Base-by-base conservation (phyloP, 2,888 invertebrate genomes). In the Diachrysia chrysitis region DNA sequence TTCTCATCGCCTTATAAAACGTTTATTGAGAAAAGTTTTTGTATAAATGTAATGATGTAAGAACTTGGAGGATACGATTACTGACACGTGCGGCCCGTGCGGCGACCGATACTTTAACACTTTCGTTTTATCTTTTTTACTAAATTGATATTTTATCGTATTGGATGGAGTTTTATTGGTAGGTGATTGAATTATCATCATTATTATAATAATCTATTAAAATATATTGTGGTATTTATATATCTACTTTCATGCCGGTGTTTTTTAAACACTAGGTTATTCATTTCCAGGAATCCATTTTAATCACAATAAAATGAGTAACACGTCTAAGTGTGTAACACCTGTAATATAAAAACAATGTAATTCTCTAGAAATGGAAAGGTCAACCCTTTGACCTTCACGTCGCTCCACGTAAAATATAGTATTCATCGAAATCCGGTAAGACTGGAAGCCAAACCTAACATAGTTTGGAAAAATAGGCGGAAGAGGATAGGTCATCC, bases 1-100 rank as follows among this genome's bases (percentile, higher is more conserved):
- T 63, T 56, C 37, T 54, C 46, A 19, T 6, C 72, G 59, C 56
- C 63, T 62, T 66, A 58, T 68, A 57, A 68, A 72, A 66, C 68
- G 66, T 74, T 79, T 72, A 59, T 72, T 79, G 71, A 69, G 71
- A 62, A 69, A 79, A 79, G n/a, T 79, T 79, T 23, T 14, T 25
- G 58, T 59, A 67, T 69, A 64, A 79, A 79, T 79, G 65, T 70
- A 69, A 71, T 73, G 66, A 77, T 79, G 74, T 77, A 59, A 68
- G 71, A 79, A 79, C 62, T 74, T 79, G 62, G 19, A 51, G 58
- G 16, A 46, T 51, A 70, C 67, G 66, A 65, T 74, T 70, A 72
- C 37, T 63, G 61, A 58, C 71, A 68, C 56, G 57, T 12, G 25
- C 25, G 25, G 5, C 25, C 25, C 2, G 5, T 25, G 25, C 25